Evolutionary conservation across 2,888 invertebrate genomes (phyloP).

Genomic region (Smittia aterrima): DNA sequence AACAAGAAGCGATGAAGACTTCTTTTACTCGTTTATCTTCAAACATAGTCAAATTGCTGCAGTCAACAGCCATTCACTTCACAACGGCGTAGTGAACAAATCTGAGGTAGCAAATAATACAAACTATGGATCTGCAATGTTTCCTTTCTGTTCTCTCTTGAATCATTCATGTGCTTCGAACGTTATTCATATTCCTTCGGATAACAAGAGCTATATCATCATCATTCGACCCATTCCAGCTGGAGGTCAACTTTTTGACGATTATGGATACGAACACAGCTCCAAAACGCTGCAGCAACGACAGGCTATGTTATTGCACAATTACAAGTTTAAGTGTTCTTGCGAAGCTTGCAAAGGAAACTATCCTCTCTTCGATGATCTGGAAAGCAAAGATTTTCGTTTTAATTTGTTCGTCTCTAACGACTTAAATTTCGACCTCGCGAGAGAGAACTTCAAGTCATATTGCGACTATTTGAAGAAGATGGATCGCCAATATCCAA

Average conservation of each 20-base stretch:
- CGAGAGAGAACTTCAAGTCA: no score
- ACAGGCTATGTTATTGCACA: conserved; percentile 53
- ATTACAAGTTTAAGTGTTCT: conserved; percentile 76
- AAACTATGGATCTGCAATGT: conserved; percentile 61
- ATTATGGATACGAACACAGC: conserved; percentile 78
- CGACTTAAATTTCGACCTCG: no score
- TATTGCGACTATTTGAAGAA: no score
- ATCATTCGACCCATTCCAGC: conserved; percentile 64
- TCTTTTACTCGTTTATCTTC: conserved; percentile 47
- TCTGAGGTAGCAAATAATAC: not conserved
- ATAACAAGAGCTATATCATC: conserved; percentile 56
- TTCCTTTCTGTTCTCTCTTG: conserved; percentile 73
- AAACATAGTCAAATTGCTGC: conserved; percentile 33
- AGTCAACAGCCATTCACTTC: conserved; percentile 16
- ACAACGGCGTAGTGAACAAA: not conserved
- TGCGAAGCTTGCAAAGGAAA: conserved; percentile 82
- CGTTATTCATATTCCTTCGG: conserved; percentile 64
- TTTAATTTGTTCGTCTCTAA: no score
- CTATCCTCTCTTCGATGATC: no score
- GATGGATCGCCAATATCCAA: no score
- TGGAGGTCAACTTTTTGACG: conserved; percentile 73
- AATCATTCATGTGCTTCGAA: conserved; percentile 89
- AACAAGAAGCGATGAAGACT: conserved; percentile 51
- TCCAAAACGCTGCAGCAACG: conserved; percentile 57
- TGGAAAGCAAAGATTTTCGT: no score